These are phyloP conservation scores for Macroramphosus scolopax DNA, from an alignment of 2,797 vertebrate genomes.

Conservation along the genomic window DNA sequence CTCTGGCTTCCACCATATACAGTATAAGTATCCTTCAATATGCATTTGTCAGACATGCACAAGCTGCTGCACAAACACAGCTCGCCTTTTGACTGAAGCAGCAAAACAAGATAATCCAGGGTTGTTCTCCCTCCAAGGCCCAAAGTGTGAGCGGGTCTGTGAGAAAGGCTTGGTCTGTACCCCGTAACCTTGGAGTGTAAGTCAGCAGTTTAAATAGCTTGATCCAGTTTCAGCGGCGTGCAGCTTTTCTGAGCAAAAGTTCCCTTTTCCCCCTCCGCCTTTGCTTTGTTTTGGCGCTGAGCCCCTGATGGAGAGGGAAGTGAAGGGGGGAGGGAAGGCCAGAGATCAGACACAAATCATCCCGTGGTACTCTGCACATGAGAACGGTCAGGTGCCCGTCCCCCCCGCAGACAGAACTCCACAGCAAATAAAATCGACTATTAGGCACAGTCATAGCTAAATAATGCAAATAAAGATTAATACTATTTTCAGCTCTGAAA, in stretches of 20 bases:
- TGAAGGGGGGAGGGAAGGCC: slow-evolving; percentile 27
- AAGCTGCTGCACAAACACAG: slow-evolving; percentile 13
- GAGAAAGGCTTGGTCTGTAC: slow-evolving; percentile 37
- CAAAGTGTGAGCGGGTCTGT: slow-evolving; percentile 31
- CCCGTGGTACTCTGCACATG: slow-evolving; percentile 61
- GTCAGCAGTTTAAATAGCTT: slow-evolving; percentile 59
- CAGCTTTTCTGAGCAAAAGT: slow-evolving; percentile 45
- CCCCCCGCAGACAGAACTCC: slow-evolving; percentile 36
- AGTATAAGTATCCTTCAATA: neutral
- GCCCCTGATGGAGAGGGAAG: slow-evolving; percentile 38
- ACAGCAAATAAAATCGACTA: slow-evolving; percentile 24
- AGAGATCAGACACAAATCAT: slow-evolving; percentile 66
- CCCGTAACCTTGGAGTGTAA: slow-evolving; percentile 39
- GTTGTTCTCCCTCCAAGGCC: slow-evolving; percentile 17
- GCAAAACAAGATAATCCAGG: slow-evolving; percentile 26
- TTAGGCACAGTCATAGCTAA: slow-evolving; percentile 25
- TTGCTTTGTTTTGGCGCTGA: slow-evolving; percentile 63
- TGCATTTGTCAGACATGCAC: slow-evolving; percentile 6
- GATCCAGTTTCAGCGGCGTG: slow-evolving; percentile 45
- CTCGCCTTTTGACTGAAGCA: slow-evolving; percentile 6
- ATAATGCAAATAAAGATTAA: no score
- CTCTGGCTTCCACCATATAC: neutral
- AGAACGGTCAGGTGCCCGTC: slow-evolving; percentile 64
- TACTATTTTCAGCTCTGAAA: no score
- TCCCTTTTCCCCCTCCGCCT: slow-evolving; percentile 27